phyloP scores from a whole-genome alignment of 2,113 vertebrate genomes.

The Gallinago media region DNA sequence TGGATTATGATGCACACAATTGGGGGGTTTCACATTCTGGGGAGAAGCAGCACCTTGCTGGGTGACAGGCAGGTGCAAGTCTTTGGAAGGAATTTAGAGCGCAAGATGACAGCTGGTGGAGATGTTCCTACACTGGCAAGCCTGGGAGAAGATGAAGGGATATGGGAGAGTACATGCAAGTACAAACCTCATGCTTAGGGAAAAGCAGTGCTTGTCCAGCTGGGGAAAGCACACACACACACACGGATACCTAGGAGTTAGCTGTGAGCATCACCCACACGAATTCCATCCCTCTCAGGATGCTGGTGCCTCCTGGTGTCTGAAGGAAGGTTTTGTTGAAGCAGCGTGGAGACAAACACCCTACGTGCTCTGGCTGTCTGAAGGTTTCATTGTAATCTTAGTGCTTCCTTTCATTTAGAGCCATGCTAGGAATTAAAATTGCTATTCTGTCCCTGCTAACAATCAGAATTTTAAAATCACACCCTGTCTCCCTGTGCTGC shows the following conservation, averaged over 20 bases:
- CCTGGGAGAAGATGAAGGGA: not conserved
- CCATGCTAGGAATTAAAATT: not conserved
- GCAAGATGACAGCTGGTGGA: not conserved
- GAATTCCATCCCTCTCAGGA: not conserved
- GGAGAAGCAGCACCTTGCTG: not conserved
- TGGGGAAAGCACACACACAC: not conserved
- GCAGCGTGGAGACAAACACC: not conserved
- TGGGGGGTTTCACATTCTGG: fast-evolving
- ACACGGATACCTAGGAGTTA: not conserved
- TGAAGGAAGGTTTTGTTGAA: slow-evolving; percentile 27
- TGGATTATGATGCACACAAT: fast-evolving
- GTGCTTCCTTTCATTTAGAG: not conserved
- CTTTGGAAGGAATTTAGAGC: not conserved
- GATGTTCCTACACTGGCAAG: not conserved
- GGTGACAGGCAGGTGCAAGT: not conserved
- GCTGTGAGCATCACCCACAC: not conserved
- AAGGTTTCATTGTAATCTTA: not conserved
- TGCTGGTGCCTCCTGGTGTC: slow-evolving; percentile 70
- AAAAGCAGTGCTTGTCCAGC: not conserved
- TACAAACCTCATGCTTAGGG: not conserved
- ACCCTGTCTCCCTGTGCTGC: not conserved
- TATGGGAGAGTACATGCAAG: not conserved
- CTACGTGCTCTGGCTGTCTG: not conserved
- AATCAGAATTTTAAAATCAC: not conserved
- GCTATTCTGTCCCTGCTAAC: not conserved